Percentiles rank a stretch among this genome's conserved stretches.
Conservation (phyloP, 2,888 invertebrate genomes). For the Catocala sponsa region DNA sequence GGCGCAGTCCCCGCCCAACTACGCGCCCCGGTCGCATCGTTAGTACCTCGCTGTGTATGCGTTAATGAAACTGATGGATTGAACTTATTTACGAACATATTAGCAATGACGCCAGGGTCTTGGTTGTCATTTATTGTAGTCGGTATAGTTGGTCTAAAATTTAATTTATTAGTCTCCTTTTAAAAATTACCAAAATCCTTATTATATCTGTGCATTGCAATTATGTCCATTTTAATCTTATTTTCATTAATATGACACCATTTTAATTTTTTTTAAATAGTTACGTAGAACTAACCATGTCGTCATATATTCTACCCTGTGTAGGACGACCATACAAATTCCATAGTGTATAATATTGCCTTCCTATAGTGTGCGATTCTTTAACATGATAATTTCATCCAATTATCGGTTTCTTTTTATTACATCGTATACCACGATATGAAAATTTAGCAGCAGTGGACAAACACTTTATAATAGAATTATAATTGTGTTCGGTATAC, state of each 20-base stretch:
- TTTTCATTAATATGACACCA: conserved; percentile 17
- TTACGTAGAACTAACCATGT: conserved; percentile 4
- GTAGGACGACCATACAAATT: conserved; percentile 7
- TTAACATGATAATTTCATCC: conserved; percentile 15
- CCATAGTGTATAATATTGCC: conserved; percentile 11
- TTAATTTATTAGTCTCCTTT: conserved; percentile 15
- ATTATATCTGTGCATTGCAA: conserved; percentile 4
- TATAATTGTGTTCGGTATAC: conserved; percentile 5
- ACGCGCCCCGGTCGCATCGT: no score
- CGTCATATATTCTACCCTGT: conserved; percentile 6
- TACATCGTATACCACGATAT: conserved; percentile 6
- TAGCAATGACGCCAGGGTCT: conserved; percentile 3
- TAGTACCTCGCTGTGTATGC: no score
- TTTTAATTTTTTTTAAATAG: conserved; percentile 8
- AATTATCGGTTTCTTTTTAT: conserved; percentile 3
- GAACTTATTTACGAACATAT: conserved; percentile 10
- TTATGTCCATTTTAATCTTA: no score
- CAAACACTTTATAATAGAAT: conserved; percentile 8
- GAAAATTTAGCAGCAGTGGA: conserved; percentile 9
- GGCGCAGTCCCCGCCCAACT: no score
- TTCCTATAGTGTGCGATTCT: conserved; percentile 2
- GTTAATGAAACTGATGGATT: neutral
- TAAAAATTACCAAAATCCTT: conserved; percentile 16
- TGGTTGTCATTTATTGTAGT: neutral
- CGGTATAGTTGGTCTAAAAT: neutral